Conservation (phyloP, 2,113 vertebrate genomes). For the Megaptera novaeangliae region DNA sequence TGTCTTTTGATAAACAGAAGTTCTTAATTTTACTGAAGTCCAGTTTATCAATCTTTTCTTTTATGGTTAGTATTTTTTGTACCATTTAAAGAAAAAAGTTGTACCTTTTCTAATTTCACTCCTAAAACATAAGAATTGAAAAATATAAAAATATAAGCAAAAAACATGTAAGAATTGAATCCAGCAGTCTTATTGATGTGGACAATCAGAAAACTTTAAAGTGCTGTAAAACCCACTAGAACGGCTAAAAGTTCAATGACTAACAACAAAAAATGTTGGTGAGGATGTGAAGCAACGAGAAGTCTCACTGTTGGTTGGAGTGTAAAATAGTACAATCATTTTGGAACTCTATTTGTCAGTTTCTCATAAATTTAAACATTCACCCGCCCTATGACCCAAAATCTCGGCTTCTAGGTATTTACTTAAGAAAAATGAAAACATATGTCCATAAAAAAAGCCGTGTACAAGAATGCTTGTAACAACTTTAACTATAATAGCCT, state of each 20-base stretch:
- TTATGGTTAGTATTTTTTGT: not conserved
- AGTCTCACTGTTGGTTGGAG: not conserved
- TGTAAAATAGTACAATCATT: not conserved
- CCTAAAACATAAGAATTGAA: not conserved
- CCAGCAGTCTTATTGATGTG: constrained; percentile 3
- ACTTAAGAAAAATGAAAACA: not conserved
- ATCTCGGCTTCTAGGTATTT: not conserved
- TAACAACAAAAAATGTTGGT: not conserved
- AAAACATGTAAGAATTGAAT: not conserved
- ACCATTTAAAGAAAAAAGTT: not conserved
- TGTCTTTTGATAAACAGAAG: not conserved
- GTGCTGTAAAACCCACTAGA: not conserved
- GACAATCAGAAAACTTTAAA: constrained; percentile 5
- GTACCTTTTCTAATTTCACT: not conserved
- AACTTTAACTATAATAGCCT: not conserved
- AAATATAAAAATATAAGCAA: not conserved
- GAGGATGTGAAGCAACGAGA: not conserved
- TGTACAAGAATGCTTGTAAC: not conserved
- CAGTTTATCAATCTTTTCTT: not conserved
- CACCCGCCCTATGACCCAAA: not conserved
- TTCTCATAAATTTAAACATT: not conserved
- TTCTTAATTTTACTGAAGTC: constrained; percentile 1
- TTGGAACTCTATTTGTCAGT: constrained; percentile 14
- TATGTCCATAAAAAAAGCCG: not conserved
- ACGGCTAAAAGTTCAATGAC: not conserved